A percentile compares a stretch with the other conserved stretches of the same genome.
These are phyloP conservation scores for Urocyon cinereoargenteus DNA, from an alignment of 2,797 vertebrate genomes.

Conservation along the genomic window DNA sequence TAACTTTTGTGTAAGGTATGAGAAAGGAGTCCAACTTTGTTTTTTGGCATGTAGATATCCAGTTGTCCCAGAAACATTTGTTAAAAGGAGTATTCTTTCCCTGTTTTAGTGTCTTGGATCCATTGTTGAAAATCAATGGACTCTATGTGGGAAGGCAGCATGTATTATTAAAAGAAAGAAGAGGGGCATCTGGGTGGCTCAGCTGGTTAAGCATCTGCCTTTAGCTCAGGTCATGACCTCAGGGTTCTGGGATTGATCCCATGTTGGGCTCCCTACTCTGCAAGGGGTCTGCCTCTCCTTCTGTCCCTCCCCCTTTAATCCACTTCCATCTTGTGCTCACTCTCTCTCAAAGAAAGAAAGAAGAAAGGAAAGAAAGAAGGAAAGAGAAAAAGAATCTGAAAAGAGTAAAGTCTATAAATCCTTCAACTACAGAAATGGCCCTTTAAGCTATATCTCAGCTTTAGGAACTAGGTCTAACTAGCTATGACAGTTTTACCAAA, in stretches of 20 bases:
- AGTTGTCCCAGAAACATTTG: neutral
- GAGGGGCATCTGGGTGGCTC: neutral
- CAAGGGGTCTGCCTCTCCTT: neutral
- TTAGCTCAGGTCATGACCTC: neutral
- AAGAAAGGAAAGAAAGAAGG: neutral
- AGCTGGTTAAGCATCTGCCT: neutral
- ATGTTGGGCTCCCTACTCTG: neutral
- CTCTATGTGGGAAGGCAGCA: neutral
- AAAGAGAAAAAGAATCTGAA: neutral
- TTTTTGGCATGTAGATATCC: neutral
- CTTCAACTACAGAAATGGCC: neutral
- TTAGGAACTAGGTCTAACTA: neutral
- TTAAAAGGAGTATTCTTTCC: neutral
- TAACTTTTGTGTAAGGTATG: neutral
- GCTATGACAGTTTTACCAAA: slow-evolving; percentile 30
- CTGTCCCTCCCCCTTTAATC: neutral
- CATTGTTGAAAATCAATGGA: neutral
- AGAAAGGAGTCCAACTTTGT: neutral
- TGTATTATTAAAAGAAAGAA: neutral
- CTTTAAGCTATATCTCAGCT: neutral
- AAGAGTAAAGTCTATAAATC: neutral
- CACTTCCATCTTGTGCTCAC: neutral
- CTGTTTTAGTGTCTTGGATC: neutral
- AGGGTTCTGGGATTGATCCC: neutral
- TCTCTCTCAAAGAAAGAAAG: neutral